phyloP scores from a whole-genome alignment of 2,797 vertebrate genomes.

The Agapornis canus region DNA sequence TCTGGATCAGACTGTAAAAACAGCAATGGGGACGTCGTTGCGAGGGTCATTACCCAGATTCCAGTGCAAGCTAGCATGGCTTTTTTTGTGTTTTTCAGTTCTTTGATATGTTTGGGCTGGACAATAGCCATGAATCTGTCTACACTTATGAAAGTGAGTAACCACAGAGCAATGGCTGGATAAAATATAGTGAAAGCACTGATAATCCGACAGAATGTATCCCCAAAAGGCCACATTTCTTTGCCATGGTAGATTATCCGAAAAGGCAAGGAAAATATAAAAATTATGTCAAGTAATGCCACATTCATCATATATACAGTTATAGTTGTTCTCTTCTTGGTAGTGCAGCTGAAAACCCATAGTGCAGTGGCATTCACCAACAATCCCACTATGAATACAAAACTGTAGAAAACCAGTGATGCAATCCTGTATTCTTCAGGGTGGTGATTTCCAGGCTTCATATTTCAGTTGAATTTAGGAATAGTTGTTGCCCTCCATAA shows the following conservation, averaged over 20 bases:
- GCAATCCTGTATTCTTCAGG: slow-evolving; percentile 83
- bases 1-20: slow-evolving; percentile 86
- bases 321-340: slow-evolving; percentile 93
- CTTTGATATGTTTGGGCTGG: slow-evolving; percentile 90
- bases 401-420: slow-evolving; percentile 87
- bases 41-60: slow-evolving; percentile 91
- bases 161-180: slow-evolving; percentile 93
- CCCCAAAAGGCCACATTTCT: slow-evolving; percentile 90
- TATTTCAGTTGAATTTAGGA: slow-evolving; percentile 12
- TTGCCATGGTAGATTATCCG: slow-evolving; percentile 86
- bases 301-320: slow-evolving; percentile 97
- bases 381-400: slow-evolving; percentile 86
- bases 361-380: slow-evolving; percentile 90
- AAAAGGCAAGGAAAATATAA: slow-evolving; percentile 89
- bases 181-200: slow-evolving; percentile 91
- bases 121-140: slow-evolving; percentile 97
- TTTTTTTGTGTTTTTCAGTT: slow-evolving; percentile 90
- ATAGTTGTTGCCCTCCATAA: slow-evolving; percentile 23
- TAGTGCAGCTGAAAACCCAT: slow-evolving; percentile 96
- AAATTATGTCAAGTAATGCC: slow-evolving; percentile 89
- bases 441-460: slow-evolving; percentile 18
- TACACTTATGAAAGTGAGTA: slow-evolving; percentile 91
- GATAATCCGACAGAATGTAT: slow-evolving; percentile 85
- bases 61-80: slow-evolving; percentile 83
- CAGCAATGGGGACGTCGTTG: slow-evolving; percentile 83